phyloP scores from a whole-genome alignment of 2,888 invertebrate genomes.

The Saturnia japonica region DNA sequence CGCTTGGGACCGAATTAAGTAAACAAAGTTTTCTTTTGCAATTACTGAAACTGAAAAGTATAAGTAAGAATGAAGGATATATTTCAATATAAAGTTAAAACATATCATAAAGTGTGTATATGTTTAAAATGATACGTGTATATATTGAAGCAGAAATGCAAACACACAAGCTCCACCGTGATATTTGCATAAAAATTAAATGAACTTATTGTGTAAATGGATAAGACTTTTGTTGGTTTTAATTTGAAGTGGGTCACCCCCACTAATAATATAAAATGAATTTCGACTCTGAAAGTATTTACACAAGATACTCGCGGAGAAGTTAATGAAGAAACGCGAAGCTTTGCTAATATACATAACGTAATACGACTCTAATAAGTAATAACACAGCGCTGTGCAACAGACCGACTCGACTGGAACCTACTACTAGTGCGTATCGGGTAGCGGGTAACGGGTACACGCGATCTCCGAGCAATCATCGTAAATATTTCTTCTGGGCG shows the following conservation, averaged over 20 bases:
- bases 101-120: neutral
- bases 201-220: neutral
- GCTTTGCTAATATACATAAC: slow-evolving; percentile 18
- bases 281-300: neutral
- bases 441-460: neutral
- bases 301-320: slow-evolving; percentile 3
- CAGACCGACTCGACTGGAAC: neutral
- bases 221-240: neutral
- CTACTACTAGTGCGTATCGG: too few relatives aligned
- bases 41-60: neutral
- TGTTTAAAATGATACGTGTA: too few relatives aligned
- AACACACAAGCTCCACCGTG: too few relatives aligned
- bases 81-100: neutral
- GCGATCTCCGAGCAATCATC: neutral
- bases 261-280: neutral
- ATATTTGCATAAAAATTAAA: neutral
- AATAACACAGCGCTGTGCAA: neutral
- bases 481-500: neutral
- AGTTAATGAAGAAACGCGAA: slow-evolving; percentile 20
- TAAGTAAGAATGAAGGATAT: neutral
- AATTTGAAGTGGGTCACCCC: neutral
- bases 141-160: too few relatives aligned
- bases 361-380: neutral
- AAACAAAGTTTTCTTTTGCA: neutral
- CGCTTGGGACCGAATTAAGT: slow-evolving; percentile 8